Base-by-base conservation (phyloP, 2,888 invertebrate genomes). In the Limenitis camilla region DNA sequence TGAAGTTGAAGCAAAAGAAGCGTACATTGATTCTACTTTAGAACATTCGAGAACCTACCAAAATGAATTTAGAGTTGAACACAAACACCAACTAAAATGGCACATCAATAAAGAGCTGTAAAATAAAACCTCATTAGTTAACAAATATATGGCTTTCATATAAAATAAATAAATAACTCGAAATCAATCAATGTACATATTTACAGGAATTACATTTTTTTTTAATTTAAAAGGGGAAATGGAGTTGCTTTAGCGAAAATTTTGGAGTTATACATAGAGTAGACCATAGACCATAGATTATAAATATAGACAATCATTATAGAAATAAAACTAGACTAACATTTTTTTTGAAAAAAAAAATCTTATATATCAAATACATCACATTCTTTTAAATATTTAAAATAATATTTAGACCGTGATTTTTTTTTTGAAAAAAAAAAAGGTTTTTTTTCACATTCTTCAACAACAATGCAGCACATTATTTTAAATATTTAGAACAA, bases 21-120 rank as follows among this genome's bases (percentile, higher is more conserved):
- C 86, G 78, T 78, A 86, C 86, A 86, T 79, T 77, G 84, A 86
- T 78, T 75, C 83, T 83, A 85, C 85, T 71, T 77, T 74, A 80
- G 81, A 84, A 83, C 82, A 82, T 81, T 80, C 71, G 77, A 80
- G 72, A 79, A 76, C 71, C 81, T 83, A 86, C 81, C 66, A 66
- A 68, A 74, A 77, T 75, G 44, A 72, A 68, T 71, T 66, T 61
- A 68, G 72, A 76, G 63, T 66, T 68, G 64, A 67, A 65, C 46
- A 59, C 45, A 59, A 47, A 44, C 49, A 71, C 63, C 63, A 65
- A 75, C 69, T 66, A 65, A 74, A 80, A 85, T 86, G 85, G 86
- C 85, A 86, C 85, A 61, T 72, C 59, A 58, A 58, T 56, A 46
- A 56, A 69, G 64, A 65, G 41, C 55, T 48, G 65, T 59, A 64